These are phyloP conservation scores for Ispidina lecontei DNA, from an alignment of 2,797 vertebrate genomes.

Conservation along the genomic window DNA sequence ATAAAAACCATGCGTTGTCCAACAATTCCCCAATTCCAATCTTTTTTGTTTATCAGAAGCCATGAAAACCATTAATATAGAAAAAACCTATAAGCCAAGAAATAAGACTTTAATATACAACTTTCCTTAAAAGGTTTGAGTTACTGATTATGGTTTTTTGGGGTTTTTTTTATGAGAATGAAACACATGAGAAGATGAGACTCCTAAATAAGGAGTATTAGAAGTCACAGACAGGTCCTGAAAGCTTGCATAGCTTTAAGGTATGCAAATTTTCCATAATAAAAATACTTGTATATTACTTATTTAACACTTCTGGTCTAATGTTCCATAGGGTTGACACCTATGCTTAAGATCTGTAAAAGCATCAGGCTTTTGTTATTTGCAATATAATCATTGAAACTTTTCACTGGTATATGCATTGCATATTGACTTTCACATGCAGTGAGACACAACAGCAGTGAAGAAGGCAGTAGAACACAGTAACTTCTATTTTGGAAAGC, in stretches of 20 bases:
- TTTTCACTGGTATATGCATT: neutral
- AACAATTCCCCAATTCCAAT: neutral
- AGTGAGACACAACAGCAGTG: neutral
- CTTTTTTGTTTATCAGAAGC: neutral
- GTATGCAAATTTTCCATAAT: neutral
- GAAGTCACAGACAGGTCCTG: neutral
- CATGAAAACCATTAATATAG: neutral
- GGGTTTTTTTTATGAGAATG: neutral
- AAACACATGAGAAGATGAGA: neutral
- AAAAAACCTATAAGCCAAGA: neutral
- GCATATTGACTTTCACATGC: neutral
- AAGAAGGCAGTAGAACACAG: neutral
- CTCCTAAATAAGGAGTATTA: neutral
- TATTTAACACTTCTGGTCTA: neutral
- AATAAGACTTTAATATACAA: neutral
- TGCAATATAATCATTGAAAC: neutral
- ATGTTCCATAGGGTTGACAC: neutral
- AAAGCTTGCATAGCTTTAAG: neutral
- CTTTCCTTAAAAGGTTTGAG: neutral
- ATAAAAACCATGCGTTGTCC: neutral
- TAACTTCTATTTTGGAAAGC: neutral
- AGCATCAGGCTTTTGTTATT: neutral
- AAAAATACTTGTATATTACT: neutral
- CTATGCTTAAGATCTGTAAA: neutral
- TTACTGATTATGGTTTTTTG: neutral